Evolutionary conservation across 2,113 vertebrate genomes (phyloP).

Genomic region (Promerops cafer): DNA sequence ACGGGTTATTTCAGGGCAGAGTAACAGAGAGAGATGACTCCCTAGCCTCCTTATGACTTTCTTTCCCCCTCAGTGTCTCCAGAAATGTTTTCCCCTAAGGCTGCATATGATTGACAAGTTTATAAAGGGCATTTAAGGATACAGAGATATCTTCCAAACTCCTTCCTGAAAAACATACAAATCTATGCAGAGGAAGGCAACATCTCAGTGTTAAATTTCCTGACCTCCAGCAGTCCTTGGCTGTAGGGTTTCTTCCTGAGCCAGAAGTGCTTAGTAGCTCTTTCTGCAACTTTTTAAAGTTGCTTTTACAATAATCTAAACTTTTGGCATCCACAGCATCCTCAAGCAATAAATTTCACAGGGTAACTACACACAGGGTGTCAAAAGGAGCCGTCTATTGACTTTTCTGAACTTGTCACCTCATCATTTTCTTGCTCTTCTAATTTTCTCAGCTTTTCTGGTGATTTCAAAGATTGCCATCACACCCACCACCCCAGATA

Average conservation of each 20-base stretch:
- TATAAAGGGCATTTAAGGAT: background rate
- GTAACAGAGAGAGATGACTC: background rate
- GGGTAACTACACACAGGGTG: background rate
- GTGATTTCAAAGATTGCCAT: background rate
- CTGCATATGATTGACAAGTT: background rate
- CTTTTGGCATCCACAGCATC: background rate
- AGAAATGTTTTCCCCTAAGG: background rate
- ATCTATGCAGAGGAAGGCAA: background rate
- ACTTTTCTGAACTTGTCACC: background rate
- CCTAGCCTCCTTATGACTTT: fast-evolving
- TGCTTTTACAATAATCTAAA: background rate
- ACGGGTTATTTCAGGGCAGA: background rate
- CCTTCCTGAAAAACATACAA: background rate
- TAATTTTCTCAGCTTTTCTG: background rate
- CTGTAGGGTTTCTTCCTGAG: background rate
- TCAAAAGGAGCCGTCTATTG: background rate
- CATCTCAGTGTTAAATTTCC: background rate
- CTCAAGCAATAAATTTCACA: background rate
- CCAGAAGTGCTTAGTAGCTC: background rate
- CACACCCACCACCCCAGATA: background rate
- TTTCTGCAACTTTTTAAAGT: background rate
- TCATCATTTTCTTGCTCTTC: background rate
- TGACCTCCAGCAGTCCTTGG: background rate
- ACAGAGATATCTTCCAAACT: background rate
- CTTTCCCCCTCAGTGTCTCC: background rate